phyloP scores from a whole-genome alignment of 1,140 invertebrate species.

The Eumeta japonica region DNA sequence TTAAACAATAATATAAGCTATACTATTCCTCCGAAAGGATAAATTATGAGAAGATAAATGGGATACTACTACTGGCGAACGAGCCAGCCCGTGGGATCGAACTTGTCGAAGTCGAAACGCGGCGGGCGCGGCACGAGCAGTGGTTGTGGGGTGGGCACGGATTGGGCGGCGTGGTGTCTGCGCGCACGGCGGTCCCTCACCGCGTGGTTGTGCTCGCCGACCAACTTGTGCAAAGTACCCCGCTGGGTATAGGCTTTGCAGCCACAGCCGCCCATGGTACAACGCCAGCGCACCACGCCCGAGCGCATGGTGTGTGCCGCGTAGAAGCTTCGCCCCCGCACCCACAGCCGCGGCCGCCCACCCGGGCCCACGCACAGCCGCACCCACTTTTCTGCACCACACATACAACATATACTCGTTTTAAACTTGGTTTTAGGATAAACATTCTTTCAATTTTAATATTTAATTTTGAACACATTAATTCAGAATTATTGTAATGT shows the following conservation, averaged over 20 bases:
- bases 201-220: conserved; percentile 45
- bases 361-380: conserved; percentile 43
- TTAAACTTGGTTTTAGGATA: too few species aligned
- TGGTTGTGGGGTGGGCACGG: conserved; percentile 11
- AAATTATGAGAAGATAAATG: too few species aligned
- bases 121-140: conserved; percentile 29
- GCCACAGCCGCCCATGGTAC: conserved; percentile 48
- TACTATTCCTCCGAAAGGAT: too few species aligned
- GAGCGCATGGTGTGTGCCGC: conserved; percentile 49
- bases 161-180: not conserved
- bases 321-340: conserved; percentile 46
- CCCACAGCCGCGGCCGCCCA: conserved; percentile 43
- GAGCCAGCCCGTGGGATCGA: conserved; percentile 43
- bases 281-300: conserved; percentile 46
- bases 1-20: too few species aligned
- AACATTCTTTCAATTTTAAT: too few species aligned
- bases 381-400: conserved; percentile 32
- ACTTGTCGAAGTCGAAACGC: conserved; percentile 37
- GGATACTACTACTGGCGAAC: conserved; percentile 29
- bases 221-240: conserved; percentile 39
- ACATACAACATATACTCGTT: too few species aligned
- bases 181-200: conserved; percentile 25
- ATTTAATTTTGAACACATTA: too few species aligned
- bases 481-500: too few species aligned
- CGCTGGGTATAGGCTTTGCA: conserved; percentile 50